Evolutionary conservation across 2,113 vertebrate species (phyloP).

Genomic region (Brachypodius melanocephalos): DNA sequence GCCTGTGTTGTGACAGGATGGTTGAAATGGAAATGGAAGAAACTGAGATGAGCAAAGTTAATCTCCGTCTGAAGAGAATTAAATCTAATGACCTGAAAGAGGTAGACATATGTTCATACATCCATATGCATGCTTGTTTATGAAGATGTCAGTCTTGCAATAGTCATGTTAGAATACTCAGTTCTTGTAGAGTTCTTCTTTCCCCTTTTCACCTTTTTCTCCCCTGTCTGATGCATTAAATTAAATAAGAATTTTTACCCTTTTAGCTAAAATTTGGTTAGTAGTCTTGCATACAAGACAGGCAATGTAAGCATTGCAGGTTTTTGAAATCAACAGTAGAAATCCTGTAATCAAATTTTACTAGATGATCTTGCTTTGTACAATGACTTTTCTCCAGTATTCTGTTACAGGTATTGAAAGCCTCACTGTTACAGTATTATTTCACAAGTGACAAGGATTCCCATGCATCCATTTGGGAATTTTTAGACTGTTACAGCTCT

Average conservation of each 20-base stretch:
- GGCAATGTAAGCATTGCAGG: background rate
- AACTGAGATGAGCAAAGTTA: background rate
- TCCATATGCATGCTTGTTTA: background rate
- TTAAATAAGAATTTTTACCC: background rate
- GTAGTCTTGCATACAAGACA: background rate
- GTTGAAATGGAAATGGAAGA: background rate
- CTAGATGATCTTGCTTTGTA: background rate
- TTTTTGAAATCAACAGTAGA: background rate
- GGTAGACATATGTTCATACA: background rate
- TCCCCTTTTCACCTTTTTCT: background rate
- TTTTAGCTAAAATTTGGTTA: background rate
- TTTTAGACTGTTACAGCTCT: constrained; percentile 29
- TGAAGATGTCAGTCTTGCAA: background rate
- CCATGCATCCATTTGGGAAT: constrained; percentile 62
- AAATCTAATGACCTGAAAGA: background rate
- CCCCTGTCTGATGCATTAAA: background rate
- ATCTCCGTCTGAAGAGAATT: background rate
- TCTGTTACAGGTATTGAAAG: constrained; percentile 59
- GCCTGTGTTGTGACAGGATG: background rate
- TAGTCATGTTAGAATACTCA: background rate
- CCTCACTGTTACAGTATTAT: constrained; percentile 50
- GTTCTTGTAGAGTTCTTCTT: background rate
- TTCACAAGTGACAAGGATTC: constrained; percentile 59
- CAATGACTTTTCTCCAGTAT: background rate
- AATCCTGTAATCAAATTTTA: background rate